phyloP scores from a whole-genome alignment of 2,888 invertebrate species.

The Colletes collaris region DNA sequence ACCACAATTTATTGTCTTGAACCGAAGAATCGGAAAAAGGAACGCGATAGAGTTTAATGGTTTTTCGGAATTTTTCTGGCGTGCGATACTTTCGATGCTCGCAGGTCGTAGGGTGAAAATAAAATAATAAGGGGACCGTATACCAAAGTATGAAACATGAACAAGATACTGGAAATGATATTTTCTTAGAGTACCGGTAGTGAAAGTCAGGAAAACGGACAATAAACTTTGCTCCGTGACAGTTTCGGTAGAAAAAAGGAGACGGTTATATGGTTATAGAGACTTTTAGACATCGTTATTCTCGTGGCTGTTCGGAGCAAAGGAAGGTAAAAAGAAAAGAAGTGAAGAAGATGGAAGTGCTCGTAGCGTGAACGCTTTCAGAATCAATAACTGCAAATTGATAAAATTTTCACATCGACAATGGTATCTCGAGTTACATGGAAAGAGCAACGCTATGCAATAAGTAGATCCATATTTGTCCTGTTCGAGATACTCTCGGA shows the following conservation, averaged over 20 bases:
- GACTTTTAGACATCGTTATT: slow-evolving; percentile 55
- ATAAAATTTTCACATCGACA: slow-evolving; percentile 44
- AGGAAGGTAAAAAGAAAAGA: slow-evolving; percentile 12
- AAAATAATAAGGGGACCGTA: no score
- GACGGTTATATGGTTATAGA: slow-evolving; percentile 63
- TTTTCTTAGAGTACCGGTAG: neutral
- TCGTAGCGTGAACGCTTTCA: slow-evolving; percentile 37
- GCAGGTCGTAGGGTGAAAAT: no score
- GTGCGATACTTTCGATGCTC: no score
- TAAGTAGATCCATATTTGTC: slow-evolving; percentile 8
- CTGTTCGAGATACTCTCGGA: neutral
- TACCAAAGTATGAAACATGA: neutral
- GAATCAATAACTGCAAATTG: slow-evolving; percentile 54
- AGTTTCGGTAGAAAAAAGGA: slow-evolving; percentile 47
- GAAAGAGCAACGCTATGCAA: slow-evolving; percentile 8
- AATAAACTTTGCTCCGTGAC: slow-evolving; percentile 26
- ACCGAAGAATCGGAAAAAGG: no score
- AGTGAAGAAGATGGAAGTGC: slow-evolving; percentile 25
- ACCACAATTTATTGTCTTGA: no score
- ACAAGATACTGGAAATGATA: neutral
- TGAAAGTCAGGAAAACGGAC: slow-evolving; percentile 22
- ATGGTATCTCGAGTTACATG: slow-evolving; percentile 32
- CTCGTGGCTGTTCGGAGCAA: slow-evolving; percentile 36
- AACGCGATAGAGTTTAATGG: no score
- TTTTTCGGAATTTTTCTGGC: no score